A percentile compares a stretch with the other conserved stretches of the same genome.
Evolutionary conservation across 2,888 invertebrate genomes (phyloP).

Genomic region (Drosophila silvestris): DNA sequence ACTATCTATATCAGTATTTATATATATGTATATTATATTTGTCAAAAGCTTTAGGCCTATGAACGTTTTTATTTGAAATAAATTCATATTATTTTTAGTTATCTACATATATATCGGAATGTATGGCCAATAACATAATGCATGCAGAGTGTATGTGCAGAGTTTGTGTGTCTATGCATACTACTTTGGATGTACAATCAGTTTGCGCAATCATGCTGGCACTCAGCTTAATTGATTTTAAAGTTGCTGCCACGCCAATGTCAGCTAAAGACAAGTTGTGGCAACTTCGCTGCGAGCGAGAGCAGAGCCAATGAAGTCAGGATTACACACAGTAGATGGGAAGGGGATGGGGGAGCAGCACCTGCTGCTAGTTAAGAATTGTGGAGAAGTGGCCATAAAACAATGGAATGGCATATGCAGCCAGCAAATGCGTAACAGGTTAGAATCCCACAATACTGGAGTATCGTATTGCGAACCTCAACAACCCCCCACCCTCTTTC

Average conservation of each 20-base stretch:
- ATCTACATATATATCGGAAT: not conserved
- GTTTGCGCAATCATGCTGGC: slow-evolving; percentile 67
- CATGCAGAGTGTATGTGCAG: slow-evolving; percentile 13
- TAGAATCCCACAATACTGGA: slow-evolving; percentile 25
- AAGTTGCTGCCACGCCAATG: slow-evolving; percentile 48
- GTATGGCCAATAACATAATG: not conserved
- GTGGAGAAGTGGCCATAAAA: slow-evolving; percentile 37
- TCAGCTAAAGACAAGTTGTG: slow-evolving; percentile 32
- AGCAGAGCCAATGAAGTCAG: not conserved
- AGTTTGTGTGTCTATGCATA: slow-evolving; percentile 4
- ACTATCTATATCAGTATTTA: not conserved
- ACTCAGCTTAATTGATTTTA: slow-evolving; percentile 76
- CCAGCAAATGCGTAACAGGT: slow-evolving; percentile 68
- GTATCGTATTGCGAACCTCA: not conserved
- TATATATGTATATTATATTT: not conserved
- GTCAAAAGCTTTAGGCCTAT: not conserved
- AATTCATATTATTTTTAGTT: not conserved
- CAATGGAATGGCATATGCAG: slow-evolving; percentile 52
- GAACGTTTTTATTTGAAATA: not conserved
- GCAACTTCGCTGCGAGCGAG: slow-evolving; percentile 3
- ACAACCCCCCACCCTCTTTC: not conserved
- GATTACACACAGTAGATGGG: no score
- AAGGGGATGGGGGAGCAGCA: not conserved
- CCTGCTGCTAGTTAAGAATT: not conserved
- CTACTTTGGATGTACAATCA: slow-evolving; percentile 38